Conservation (phyloP, 2,797 vertebrate species). For the Amazonetta brasiliensis region DNA sequence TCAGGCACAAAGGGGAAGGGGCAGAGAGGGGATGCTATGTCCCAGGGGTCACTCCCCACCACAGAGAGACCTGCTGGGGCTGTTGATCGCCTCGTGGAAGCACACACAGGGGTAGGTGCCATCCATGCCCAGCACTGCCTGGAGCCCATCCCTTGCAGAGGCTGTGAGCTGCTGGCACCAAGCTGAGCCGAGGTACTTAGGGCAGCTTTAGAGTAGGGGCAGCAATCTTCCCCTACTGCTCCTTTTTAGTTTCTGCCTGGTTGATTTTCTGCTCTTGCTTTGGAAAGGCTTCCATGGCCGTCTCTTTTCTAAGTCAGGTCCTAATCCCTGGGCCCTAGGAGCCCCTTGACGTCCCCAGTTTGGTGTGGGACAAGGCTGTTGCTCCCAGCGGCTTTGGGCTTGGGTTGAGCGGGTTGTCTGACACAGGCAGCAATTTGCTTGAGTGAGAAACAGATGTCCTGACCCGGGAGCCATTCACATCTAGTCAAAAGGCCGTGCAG, state of each 20-base stretch:
- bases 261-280: neutral
- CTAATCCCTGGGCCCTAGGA: neutral
- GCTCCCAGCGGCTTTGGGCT: neutral
- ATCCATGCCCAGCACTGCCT: neutral
- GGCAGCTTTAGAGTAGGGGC: neutral
- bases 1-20: neutral
- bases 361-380: neutral
- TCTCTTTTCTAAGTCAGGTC: neutral
- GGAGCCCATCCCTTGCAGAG: neutral
- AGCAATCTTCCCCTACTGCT: neutral
- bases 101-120: no score
- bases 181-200: neutral
- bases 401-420: neutral
- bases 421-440: neutral
- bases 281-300: neutral
- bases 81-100: neutral
- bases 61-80: neutral
- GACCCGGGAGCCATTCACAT: neutral
- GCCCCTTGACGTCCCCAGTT: neutral
- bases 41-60: neutral
- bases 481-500: slow-evolving; percentile 10
- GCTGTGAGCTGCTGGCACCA: neutral
- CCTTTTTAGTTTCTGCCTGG: neutral
- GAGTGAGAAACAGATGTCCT: neutral
- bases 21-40: neutral